Percentiles rank a stretch among this genome's conserved stretches.
These are phyloP conservation scores for Cheilosia variabilis DNA, from an alignment of 2,888 invertebrate species.

Conservation along the genomic window DNA sequence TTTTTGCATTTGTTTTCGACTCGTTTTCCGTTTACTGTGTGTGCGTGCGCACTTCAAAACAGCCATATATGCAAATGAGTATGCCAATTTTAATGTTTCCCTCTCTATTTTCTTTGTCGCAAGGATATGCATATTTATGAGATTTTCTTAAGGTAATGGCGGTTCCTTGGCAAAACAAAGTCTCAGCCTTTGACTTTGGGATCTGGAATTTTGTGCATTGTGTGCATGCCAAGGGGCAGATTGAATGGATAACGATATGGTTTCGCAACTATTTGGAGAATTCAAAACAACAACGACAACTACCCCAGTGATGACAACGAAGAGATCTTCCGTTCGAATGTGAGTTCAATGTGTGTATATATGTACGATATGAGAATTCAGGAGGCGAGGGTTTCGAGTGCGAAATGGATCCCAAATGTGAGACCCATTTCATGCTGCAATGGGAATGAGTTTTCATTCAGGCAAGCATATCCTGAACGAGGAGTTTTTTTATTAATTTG, in stretches of 20 bases:
- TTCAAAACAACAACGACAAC: constrained; percentile 22
- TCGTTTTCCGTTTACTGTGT: neutral
- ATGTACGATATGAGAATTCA: neutral
- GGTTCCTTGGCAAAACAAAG: constrained; percentile 17
- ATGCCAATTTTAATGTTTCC: constrained; percentile 5
- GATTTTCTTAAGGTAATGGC: constrained; percentile 19
- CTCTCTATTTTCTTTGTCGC: constrained; percentile 9
- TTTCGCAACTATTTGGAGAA: constrained; percentile 37
- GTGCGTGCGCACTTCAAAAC: constrained; percentile 21
- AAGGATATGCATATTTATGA: constrained; percentile 68
- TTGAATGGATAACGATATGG: constrained; percentile 9
- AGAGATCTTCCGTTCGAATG: constrained; percentile 39
- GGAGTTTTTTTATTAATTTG: constrained; percentile 31
- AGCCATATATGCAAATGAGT: constrained; percentile 12
- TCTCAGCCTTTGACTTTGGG: constrained; percentile 50
- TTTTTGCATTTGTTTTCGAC: constrained; percentile 19
- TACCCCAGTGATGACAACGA: constrained; percentile 4
- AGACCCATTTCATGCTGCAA: constrained; percentile 10
- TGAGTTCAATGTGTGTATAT: neutral
- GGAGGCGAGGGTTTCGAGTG: neutral
- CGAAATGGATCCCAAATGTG: constrained; percentile 14
- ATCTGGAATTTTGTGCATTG: constrained; percentile 28
- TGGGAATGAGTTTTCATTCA: neutral
- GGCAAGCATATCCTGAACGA: neutral
- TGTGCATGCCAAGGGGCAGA: neutral